Base-by-base conservation (phyloP, 2,797 vertebrate species). In the Hippoglossus hippoglossus region DNA sequence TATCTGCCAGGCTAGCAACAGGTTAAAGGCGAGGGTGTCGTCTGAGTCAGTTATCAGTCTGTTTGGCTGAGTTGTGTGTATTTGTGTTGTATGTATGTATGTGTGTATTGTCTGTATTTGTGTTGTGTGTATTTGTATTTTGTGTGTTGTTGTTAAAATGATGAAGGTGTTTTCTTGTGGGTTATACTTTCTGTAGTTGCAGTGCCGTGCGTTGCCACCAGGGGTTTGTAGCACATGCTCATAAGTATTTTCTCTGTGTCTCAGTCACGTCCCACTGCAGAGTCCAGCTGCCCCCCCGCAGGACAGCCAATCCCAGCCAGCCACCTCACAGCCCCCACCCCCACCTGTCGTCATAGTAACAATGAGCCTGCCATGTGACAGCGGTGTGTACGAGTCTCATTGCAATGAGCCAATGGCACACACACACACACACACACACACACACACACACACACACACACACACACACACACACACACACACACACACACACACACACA, bases 251-350 rank as follows among this genome's bases (percentile, higher is more conserved):
- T 64, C 24, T 67, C 15, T n/a, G n/a, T 50, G 28, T 75, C 74
- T 73, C 72, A 75, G 87, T 94, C 94, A 94, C 91, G 91, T 95
- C 90, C 86, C 89, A 93, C 89, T 95, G 93, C 94, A 93, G 18
- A 19, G 93, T 92, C 86, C 71, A 76, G 59, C 83, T 68, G 63
- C 77, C 86, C 77, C 77, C 73, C 71, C n/a, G 8, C 67, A 19
- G 3, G 13, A 31, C 54, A 5, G 12, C 92, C 91, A 95, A 94
- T 91, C 88, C 75, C 64, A 49, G 1, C 0, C 34, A 1, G 46
- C 78, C 75, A 87, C 82, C 58, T 86, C 87, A 91, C 77, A 56
- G 49, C 52, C 60, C 63, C 68, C 61, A n/a, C 12, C 22, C 34
- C 31, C 49, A 18, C 59, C 67, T 16, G 86, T 93, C 72, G 89